Evolutionary conservation across 2,113 vertebrate species (phyloP).

Genomic region (Mellivora capensis): DNA sequence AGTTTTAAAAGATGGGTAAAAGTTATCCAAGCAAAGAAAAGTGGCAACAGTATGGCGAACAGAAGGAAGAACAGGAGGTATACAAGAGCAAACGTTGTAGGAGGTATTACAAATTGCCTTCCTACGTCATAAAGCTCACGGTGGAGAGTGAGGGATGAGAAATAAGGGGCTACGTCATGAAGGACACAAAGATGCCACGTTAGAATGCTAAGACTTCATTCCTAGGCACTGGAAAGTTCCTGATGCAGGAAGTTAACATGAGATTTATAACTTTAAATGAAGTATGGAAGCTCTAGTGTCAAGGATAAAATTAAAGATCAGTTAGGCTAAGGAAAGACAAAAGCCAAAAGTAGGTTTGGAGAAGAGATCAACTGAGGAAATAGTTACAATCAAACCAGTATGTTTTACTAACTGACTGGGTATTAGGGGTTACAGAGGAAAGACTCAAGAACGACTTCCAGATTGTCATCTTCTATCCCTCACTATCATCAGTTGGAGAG

Average conservation of each 20-base stretch:
- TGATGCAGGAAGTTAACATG: neutral
- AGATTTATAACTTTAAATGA: slow-evolving; percentile 23
- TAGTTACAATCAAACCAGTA: neutral
- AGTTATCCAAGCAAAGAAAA: neutral
- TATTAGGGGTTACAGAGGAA: neutral
- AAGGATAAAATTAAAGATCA: neutral
- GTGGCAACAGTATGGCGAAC: neutral
- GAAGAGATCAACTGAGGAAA: neutral
- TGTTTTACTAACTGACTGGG: neutral
- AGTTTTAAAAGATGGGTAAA: neutral
- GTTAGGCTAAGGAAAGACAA: neutral
- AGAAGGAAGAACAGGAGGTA: neutral
- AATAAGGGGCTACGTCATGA: neutral
- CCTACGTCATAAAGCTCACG: neutral
- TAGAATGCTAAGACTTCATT: neutral
- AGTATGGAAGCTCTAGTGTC: neutral
- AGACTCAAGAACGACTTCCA: neutral
- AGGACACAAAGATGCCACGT: neutral
- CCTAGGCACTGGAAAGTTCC: neutral
- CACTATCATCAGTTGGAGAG: slow-evolving; percentile 9
- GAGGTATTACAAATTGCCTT: neutral
- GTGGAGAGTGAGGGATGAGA: neutral
- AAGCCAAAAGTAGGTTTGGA: slow-evolving; percentile 31
- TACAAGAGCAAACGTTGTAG: neutral
- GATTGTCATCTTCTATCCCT: neutral